Evolutionary conservation across 2,797 vertebrate species (phyloP).

Genomic region (Dromococcyx pavoninus): DNA sequence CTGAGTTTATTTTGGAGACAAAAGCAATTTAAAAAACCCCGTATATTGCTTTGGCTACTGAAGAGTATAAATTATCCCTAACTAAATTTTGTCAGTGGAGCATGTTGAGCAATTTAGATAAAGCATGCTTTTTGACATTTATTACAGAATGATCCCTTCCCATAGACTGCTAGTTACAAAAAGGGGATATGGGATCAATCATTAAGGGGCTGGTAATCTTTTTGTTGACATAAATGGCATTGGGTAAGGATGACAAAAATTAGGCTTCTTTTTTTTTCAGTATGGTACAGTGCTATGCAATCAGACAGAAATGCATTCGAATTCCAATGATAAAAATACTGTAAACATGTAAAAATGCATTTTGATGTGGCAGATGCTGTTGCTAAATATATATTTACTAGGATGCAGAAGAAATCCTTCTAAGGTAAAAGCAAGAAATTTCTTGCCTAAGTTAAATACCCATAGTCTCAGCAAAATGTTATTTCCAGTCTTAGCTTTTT

Average conservation of each 20-base stretch:
- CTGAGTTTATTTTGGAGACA: conserved; percentile 77
- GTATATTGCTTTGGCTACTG: conserved; percentile 70
- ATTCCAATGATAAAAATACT: conserved; percentile 49
- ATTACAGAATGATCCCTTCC: conserved; percentile 68
- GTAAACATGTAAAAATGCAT: conserved; percentile 37
- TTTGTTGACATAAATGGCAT: conserved; percentile 52
- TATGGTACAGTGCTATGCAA: conserved; percentile 38
- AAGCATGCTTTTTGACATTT: conserved; percentile 73
- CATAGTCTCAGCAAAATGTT: neutral
- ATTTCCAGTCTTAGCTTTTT: neutral
- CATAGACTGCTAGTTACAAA: conserved; percentile 32
- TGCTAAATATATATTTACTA: conserved; percentile 40
- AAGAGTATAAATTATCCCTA: conserved; percentile 72
- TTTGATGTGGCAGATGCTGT: conserved; percentile 34
- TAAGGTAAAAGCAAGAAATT: neutral
- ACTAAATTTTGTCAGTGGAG: conserved; percentile 69
- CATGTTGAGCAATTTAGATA: conserved; percentile 74
- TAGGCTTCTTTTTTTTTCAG: neutral
- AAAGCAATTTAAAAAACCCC: conserved; percentile 74
- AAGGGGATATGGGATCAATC: conserved; percentile 42
- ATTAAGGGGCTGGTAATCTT: conserved; percentile 56
- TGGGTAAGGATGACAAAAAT: conserved; percentile 26
- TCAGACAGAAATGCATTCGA: conserved; percentile 39
- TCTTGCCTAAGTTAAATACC: neutral
- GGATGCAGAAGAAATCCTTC: neutral